Evolutionary conservation across 2,113 vertebrate species (phyloP).

Genomic region (Pluvianellus socialis): DNA sequence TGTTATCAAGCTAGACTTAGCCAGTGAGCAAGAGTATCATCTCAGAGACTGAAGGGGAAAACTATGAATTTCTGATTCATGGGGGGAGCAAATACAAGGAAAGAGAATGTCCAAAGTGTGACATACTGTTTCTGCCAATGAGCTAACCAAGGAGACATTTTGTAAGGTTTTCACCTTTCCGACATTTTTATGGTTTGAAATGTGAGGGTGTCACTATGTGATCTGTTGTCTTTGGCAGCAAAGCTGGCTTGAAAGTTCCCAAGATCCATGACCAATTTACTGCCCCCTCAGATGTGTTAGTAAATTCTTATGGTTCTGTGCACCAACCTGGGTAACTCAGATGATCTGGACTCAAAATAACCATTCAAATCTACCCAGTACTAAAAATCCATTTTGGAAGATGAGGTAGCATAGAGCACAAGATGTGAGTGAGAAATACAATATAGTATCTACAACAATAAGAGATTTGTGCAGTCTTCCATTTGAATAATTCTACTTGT

Average conservation of each 20-base stretch:
- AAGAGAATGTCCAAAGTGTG: background rate
- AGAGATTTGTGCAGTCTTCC: background rate
- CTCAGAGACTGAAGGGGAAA: background rate
- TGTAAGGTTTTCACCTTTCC: background rate
- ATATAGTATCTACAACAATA: background rate
- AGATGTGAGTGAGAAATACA: accelerated
- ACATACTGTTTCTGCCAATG: background rate
- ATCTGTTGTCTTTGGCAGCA: background rate
- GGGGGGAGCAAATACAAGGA: background rate
- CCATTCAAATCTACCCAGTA: background rate
- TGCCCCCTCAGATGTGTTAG: background rate
- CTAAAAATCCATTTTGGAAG: background rate
- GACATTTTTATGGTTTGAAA: background rate
- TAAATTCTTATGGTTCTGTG: background rate
- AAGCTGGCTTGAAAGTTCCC: background rate
- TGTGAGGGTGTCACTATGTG: background rate
- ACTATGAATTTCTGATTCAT: background rate
- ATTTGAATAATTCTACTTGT: background rate
- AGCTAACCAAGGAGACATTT: background rate
- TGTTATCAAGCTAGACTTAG: background rate
- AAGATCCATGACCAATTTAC: background rate
- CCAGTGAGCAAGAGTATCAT: background rate
- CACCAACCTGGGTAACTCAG: accelerated
- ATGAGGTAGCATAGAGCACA: too few species aligned
- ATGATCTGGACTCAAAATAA: background rate